Evolutionary conservation across 1,140 invertebrate species (phyloP).

Genomic region (Saccostrea cuccullata): DNA sequence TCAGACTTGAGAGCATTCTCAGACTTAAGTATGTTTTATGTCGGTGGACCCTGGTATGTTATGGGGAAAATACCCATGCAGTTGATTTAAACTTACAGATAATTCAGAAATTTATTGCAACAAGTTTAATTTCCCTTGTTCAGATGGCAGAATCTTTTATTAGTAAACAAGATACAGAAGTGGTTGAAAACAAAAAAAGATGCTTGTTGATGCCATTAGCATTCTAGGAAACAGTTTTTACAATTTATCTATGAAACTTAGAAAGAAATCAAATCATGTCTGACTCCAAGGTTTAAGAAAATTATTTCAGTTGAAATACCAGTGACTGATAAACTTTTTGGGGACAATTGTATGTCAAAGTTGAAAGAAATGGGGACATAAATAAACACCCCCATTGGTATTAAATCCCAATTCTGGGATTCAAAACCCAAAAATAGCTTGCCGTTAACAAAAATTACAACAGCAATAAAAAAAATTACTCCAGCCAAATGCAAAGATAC

Average conservation of each 20-base stretch:
- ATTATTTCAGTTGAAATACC: background rate
- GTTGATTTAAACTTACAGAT: background rate
- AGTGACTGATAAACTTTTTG: background rate
- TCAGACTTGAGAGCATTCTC: too few relatives aligned
- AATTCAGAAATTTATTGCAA: background rate
- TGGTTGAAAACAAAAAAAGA: background rate
- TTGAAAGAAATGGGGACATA: background rate
- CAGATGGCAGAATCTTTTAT: background rate
- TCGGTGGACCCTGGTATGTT: background rate
- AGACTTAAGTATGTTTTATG: too few relatives aligned
- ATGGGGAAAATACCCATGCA: background rate
- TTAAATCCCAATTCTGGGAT: too few relatives aligned
- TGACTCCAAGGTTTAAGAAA: background rate
- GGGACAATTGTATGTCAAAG: background rate
- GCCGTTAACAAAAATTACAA: too few relatives aligned
- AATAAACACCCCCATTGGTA: too few relatives aligned
- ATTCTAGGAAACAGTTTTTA: background rate
- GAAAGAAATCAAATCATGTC: background rate
- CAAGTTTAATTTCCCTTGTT: background rate
- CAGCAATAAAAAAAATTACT: too few relatives aligned
- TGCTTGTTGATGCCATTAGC: background rate
- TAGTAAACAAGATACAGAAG: background rate
- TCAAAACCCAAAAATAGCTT: too few relatives aligned
- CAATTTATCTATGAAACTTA: background rate
- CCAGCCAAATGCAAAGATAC: too few relatives aligned